These are phyloP conservation scores for Ivindomyrus marchei DNA, from an alignment of 2,113 vertebrate genomes.

Conservation along the genomic window DNA sequence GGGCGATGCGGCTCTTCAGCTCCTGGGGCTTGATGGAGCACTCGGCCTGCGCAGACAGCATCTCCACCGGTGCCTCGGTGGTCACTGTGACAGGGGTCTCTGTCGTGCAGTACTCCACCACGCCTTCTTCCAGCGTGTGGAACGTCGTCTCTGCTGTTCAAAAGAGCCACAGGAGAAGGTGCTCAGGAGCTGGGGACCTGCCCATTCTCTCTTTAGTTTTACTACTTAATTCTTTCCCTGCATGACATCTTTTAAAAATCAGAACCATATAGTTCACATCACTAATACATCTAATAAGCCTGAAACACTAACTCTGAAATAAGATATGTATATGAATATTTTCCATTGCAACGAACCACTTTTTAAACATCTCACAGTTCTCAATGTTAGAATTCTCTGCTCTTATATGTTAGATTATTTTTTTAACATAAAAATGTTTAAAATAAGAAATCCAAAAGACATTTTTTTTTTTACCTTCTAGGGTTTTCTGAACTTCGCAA, in stretches of 20 bases:
- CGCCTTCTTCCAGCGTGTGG: slow-evolving; percentile 80
- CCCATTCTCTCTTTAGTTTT: background rate
- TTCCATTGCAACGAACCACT: background rate
- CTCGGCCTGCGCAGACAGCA: slow-evolving; percentile 69
- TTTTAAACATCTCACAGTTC: background rate
- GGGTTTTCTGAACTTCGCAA: slow-evolving; percentile 56
- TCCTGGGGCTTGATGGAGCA: slow-evolving; percentile 81
- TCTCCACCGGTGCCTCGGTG: slow-evolving; percentile 74
- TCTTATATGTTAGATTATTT: background rate
- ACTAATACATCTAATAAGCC: background rate
- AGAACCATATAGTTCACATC: background rate
- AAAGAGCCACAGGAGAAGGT: background rate
- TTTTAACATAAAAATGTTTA: background rate
- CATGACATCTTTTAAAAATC: background rate
- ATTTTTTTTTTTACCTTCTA: slow-evolving; percentile 45
- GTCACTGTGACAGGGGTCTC: slow-evolving; percentile 67
- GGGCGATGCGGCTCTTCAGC: slow-evolving; percentile 87
- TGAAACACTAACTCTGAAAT: background rate
- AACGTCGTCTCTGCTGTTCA: slow-evolving; percentile 74
- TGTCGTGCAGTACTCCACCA: slow-evolving; percentile 90
- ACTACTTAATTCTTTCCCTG: background rate
- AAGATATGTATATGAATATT: background rate
- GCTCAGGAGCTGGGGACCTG: background rate
- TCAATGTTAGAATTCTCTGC: background rate
- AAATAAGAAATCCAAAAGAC: background rate